Evolutionary conservation across 2,113 vertebrate genomes (phyloP).

Genomic region (Ranitomeya variabilis): DNA sequence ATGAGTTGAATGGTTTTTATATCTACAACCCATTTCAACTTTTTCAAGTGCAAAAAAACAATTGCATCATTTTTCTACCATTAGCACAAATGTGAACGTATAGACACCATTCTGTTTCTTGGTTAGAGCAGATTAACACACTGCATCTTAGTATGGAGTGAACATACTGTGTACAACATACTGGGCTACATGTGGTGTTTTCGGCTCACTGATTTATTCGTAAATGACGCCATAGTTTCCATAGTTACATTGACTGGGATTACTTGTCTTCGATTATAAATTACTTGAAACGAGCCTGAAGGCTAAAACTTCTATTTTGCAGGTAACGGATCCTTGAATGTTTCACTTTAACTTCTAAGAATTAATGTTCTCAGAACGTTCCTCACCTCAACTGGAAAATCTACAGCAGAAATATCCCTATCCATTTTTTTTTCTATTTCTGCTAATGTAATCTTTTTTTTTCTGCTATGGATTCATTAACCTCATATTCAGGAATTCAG

Average conservation of each 20-base stretch:
- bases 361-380: background rate
- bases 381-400: background rate
- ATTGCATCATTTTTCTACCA: no score
- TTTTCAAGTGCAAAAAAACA: no score
- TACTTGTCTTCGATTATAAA: conserved; percentile 53
- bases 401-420: background rate
- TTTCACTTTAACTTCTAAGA: background rate
- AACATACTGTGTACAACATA: conserved; percentile 22
- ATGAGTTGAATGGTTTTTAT: no score
- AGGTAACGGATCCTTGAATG: conserved; percentile 38
- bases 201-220: conserved; percentile 47
- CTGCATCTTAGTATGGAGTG: background rate
- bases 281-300: conserved; percentile 42
- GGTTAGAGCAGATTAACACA: background rate
- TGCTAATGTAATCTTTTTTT: conserved; percentile 14
- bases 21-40: no score
- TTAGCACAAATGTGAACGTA: background rate
- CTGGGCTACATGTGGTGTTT: conserved; percentile 33
- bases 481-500: background rate
- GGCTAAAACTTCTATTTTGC: conserved; percentile 21
- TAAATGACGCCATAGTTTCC: conserved; percentile 47
- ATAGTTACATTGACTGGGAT: conserved; percentile 37
- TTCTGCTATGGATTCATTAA: conserved; percentile 10
- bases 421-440: background rate
- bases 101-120: background rate